phyloP scores from a whole-genome alignment of 2,888 invertebrate species.

The Mactromeris polynyma region DNA sequence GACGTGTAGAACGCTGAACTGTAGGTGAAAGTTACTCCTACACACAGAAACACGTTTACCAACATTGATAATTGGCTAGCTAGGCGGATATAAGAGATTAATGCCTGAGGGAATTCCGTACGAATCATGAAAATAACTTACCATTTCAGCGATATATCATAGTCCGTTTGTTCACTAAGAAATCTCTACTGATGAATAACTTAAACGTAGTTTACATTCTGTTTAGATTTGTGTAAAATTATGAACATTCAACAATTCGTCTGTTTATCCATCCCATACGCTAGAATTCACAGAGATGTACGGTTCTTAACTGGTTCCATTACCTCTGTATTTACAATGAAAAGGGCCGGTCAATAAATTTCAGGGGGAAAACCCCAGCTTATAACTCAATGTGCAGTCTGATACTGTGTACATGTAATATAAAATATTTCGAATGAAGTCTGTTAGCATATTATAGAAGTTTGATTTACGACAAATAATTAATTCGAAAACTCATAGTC shows the following conservation, averaged over 20 bases:
- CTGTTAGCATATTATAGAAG: too few relatives aligned
- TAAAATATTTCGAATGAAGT: too few relatives aligned
- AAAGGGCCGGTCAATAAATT: not conserved
- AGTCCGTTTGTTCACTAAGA: not conserved
- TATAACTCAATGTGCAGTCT: not conserved
- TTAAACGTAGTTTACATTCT: not conserved
- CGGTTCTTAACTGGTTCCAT: not conserved
- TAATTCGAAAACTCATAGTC: too few relatives aligned
- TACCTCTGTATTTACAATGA: slow-evolving; percentile 6
- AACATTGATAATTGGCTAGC: too few relatives aligned
- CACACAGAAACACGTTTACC: too few relatives aligned
- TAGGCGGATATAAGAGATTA: too few relatives aligned
- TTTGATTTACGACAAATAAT: too few relatives aligned
- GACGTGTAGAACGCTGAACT: too few relatives aligned
- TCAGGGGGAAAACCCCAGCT: not conserved
- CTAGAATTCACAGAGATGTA: not conserved
- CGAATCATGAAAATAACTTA: not conserved
- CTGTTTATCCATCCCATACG: not conserved
- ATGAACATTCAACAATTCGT: not conserved
- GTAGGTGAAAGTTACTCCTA: too few relatives aligned
- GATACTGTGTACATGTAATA: not conserved
- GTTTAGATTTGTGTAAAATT: not conserved
- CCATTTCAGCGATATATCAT: slow-evolving; percentile 4
- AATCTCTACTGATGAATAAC: not conserved
- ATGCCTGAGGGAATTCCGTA: too few relatives aligned